phyloP scores from a whole-genome alignment of 2,888 invertebrate genomes.

The Drosophila monieri region DNA sequence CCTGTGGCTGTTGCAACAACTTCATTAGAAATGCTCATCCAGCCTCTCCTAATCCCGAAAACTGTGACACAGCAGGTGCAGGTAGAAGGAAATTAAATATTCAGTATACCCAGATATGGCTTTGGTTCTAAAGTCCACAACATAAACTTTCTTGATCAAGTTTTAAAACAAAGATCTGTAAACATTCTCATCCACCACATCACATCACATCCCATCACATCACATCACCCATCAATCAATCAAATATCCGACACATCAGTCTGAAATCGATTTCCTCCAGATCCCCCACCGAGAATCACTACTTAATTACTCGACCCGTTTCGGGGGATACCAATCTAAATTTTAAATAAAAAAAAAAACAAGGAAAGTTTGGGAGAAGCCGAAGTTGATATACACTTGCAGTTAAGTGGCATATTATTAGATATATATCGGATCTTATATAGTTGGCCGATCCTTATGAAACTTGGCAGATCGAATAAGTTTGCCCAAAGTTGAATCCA shows the following conservation, averaged over 20 bases:
- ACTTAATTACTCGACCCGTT: constrained; percentile 70
- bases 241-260: constrained; percentile 53
- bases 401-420: no score
- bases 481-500: no score
- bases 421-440: no score
- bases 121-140: neutral
- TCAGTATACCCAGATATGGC: neutral
- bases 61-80: constrained; percentile 52
- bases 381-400: no score
- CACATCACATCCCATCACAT: no score
- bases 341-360: constrained; percentile 1
- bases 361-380: no score
- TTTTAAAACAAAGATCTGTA: neutral
- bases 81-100: constrained; percentile 9
- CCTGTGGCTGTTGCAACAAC: constrained; percentile 57
- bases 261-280: constrained; percentile 13
- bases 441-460: no score
- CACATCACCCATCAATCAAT: constrained; percentile 53
- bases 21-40: constrained; percentile 74
- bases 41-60: constrained; percentile 28
- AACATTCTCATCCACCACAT: neutral
- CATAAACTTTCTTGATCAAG: neutral
- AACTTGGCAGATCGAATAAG: no score
- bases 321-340: constrained; percentile 18
- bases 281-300: constrained; percentile 58